These are phyloP conservation scores for Rhinolophus sinicus DNA, from an alignment of 2,113 vertebrate genomes.

Conservation along the genomic window DNA sequence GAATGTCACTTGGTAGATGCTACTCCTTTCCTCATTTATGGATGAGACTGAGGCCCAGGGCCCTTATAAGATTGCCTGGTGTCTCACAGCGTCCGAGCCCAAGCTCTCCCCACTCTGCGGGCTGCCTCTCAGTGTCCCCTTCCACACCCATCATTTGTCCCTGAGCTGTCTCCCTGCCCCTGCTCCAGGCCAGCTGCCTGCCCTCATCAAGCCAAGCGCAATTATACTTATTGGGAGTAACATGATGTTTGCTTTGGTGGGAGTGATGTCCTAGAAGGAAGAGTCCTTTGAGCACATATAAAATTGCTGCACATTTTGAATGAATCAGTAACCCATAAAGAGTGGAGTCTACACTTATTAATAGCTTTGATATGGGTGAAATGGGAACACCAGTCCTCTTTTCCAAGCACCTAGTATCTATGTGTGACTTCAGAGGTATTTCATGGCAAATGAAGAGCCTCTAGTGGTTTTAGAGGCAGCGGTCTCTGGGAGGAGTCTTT, in stretches of 20 bases:
- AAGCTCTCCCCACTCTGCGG: rapidly evolving
- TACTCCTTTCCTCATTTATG: background rate
- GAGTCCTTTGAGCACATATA: background rate
- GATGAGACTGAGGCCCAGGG: background rate
- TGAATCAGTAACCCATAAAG: background rate
- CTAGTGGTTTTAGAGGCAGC: background rate
- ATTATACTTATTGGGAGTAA: background rate
- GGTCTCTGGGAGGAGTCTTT: background rate
- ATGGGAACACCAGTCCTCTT: background rate
- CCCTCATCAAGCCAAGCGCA: background rate
- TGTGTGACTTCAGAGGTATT: background rate
- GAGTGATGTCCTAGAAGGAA: background rate
- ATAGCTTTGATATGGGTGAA: background rate
- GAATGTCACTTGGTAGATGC: too few species aligned
- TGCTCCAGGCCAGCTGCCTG: too few species aligned
- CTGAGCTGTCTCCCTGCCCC: background rate
- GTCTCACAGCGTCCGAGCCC: background rate
- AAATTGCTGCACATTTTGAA: background rate
- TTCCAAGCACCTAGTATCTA: background rate
- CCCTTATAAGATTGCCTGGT: background rate
- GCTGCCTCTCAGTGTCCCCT: background rate
- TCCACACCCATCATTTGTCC: background rate
- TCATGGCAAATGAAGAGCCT: background rate
- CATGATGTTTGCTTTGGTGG: background rate
- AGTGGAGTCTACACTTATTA: background rate